phyloP scores from a whole-genome alignment of 2,888 invertebrate species.

The Disparrhopalites patrizii region DNA sequence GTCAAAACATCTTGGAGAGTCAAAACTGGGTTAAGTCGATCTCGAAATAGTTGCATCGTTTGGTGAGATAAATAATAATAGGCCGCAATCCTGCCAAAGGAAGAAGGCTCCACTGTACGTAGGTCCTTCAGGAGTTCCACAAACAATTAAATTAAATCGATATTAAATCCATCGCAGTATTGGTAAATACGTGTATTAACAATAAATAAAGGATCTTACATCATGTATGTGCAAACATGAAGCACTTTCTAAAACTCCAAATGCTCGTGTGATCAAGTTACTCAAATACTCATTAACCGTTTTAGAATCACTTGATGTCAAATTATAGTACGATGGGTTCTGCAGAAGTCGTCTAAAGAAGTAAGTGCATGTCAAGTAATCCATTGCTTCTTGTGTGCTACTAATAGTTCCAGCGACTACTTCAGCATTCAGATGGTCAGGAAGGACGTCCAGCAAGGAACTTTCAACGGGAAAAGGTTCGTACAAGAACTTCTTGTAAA shows the following conservation, averaged over 20 bases:
- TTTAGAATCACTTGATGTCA: slow-evolving; percentile 66
- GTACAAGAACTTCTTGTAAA: slow-evolving; percentile 98
- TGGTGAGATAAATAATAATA: slow-evolving; percentile 93
- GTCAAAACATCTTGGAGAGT: slow-evolving; percentile 69
- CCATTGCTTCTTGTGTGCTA: slow-evolving; percentile 85
- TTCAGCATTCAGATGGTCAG: slow-evolving; percentile 98
- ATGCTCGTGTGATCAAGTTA: slow-evolving; percentile 70
- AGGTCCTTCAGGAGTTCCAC: slow-evolving; percentile 56
- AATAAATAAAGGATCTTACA: slow-evolving; percentile 53
- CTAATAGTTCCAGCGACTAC: slow-evolving; percentile 89
- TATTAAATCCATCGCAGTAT: background rate
- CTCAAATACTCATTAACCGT: slow-evolving; percentile 73
- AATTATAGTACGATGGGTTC: slow-evolving; percentile 81
- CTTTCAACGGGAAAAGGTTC: slow-evolving; percentile 99
- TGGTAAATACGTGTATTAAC: background rate
- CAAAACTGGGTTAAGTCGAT: slow-evolving; percentile 62
- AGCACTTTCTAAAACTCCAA: slow-evolving; percentile 68
- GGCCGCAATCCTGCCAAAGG: slow-evolving; percentile 89
- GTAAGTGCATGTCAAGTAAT: slow-evolving; percentile 98
- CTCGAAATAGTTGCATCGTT: slow-evolving; percentile 79
- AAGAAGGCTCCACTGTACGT: slow-evolving; percentile 61
- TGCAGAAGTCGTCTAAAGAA: slow-evolving; percentile 87
- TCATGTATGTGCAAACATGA: slow-evolving; percentile 75
- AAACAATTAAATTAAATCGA: slow-evolving; percentile 2
- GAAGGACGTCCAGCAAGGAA: slow-evolving; percentile 79